These are phyloP conservation scores for Diabrotica undecimpunctata DNA, from an alignment of 1,140 invertebrate genomes.

Conservation along the genomic window DNA sequence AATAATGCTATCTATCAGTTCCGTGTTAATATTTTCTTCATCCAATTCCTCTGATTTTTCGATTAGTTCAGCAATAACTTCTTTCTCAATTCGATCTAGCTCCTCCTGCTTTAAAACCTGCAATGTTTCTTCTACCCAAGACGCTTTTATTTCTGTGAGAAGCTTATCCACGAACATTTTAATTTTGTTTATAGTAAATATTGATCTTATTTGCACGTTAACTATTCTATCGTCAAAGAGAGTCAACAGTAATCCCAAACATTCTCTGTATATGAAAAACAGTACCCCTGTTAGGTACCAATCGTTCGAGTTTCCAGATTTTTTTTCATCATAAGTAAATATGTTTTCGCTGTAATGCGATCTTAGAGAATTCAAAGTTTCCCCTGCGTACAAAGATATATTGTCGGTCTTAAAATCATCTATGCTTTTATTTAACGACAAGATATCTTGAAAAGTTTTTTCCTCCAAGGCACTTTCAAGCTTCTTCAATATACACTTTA, in stretches of 20 bases:
- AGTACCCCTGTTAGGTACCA: conserved; percentile 34
- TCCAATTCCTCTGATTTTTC: conserved; percentile 11
- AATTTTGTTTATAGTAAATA: conserved; percentile 26
- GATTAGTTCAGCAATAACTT: conserved; percentile 23
- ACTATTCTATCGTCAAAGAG: conserved; percentile 27
- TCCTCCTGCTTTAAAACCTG: conserved; percentile 23
- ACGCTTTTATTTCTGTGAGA: conserved; percentile 25
- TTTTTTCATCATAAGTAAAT: conserved; percentile 17
- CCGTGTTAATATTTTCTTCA: conserved; percentile 27
- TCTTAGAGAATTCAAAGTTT: conserved; percentile 25
- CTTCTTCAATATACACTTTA: conserved; percentile 25
- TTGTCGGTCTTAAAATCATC: conserved; percentile 23
- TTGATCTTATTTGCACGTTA: conserved; percentile 29
- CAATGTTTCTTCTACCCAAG: conserved; percentile 25
- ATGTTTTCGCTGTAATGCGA: conserved; percentile 24
- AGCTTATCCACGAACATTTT: conserved; percentile 23
- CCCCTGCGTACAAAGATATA: conserved; percentile 33
- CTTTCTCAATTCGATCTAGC: conserved; percentile 14
- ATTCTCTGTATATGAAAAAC: conserved; percentile 28
- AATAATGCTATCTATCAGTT: conserved; percentile 17
- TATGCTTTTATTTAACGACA: conserved; percentile 21
- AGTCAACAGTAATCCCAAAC: conserved; percentile 25
- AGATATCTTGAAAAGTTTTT: conserved; percentile 24
- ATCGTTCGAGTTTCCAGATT: conserved; percentile 11
- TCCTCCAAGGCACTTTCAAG: conserved; percentile 26